Evolutionary conservation across 2,797 vertebrate genomes (phyloP).

Genomic region (Gambelia wislizenii): DNA sequence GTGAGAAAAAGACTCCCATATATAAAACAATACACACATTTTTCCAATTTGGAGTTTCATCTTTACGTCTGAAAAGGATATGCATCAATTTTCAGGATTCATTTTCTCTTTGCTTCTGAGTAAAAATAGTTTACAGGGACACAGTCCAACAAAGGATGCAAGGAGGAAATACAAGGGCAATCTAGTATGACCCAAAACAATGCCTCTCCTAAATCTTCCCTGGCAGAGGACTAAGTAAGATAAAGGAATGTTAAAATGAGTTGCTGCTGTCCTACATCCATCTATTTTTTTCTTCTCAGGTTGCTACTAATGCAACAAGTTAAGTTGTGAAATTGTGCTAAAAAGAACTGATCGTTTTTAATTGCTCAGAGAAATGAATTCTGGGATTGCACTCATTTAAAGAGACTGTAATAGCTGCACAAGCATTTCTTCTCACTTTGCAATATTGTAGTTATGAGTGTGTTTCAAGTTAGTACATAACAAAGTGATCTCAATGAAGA

Average conservation of each 20-base stretch:
- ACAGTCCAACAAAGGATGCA: neutral
- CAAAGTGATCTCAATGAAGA: neutral
- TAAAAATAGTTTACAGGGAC: neutral
- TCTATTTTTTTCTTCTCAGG: rapidly evolving
- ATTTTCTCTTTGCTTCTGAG: neutral
- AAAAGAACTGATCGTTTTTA: neutral
- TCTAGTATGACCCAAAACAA: neutral
- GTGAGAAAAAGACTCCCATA: neutral
- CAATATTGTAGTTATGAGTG: neutral
- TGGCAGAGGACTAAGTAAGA: neutral
- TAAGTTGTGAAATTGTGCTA: neutral
- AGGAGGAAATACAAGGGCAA: neutral
- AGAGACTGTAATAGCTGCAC: neutral
- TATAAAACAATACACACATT: neutral
- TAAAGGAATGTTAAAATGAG: neutral
- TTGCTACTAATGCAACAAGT: slow-evolving; percentile 15
- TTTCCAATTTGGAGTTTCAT: neutral
- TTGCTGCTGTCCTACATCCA: neutral
- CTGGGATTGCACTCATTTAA: neutral
- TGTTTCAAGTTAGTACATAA: neutral
- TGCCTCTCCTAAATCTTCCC: neutral
- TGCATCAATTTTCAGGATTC: neutral
- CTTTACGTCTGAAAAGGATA: neutral
- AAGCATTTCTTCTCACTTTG: neutral
- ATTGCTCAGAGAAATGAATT: neutral